These are phyloP conservation scores for Perca schrenkii DNA, from an alignment of 2,113 vertebrate genomes.

Conservation along the genomic window DNA sequence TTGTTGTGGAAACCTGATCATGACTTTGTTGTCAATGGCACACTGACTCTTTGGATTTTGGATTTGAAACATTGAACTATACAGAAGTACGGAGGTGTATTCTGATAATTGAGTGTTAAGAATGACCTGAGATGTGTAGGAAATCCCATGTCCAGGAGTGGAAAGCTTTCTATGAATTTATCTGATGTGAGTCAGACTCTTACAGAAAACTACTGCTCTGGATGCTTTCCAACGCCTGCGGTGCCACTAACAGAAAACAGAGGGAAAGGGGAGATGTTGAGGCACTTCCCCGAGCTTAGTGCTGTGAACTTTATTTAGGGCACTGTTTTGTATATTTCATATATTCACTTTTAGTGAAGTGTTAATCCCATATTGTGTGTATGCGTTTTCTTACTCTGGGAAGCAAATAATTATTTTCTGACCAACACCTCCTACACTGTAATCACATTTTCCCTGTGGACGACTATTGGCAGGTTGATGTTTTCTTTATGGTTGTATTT, in stretches of 20 bases:
- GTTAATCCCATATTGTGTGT: slow-evolving; percentile 23
- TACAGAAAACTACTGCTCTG: slow-evolving; percentile 56
- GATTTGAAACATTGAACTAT: slow-evolving; percentile 2
- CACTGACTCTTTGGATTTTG: slow-evolving; percentile 3
- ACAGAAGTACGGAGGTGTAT: neutral
- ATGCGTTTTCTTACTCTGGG: slow-evolving; percentile 25
- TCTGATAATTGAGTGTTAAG: slow-evolving; percentile 33
- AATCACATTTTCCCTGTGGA: slow-evolving; percentile 45
- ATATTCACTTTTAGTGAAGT: slow-evolving; percentile 5
- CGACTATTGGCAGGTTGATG: slow-evolving; percentile 13
- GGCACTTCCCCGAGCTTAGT: neutral
- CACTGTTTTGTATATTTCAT: neutral
- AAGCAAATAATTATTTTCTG: slow-evolving; percentile 33
- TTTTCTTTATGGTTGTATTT: slow-evolving; percentile 50
- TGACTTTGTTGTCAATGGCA: slow-evolving; percentile 18
- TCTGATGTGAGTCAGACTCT: slow-evolving; percentile 32
- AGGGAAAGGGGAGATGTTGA: neutral
- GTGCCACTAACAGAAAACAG: slow-evolving; percentile 46
- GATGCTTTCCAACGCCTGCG: slow-evolving; percentile 37
- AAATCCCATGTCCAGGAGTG: slow-evolving; percentile 39
- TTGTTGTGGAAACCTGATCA: slow-evolving; percentile 33
- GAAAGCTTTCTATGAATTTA: slow-evolving; percentile 20
- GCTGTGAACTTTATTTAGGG: slow-evolving; percentile 5
- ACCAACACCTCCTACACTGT: slow-evolving; percentile 34
- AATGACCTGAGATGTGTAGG: slow-evolving; percentile 22